Evolutionary conservation across 92 coral and sea anemone genomes (phyloP), one percentile per base, ranked within the genome.

Genomic region (Porites lobata): DNA sequence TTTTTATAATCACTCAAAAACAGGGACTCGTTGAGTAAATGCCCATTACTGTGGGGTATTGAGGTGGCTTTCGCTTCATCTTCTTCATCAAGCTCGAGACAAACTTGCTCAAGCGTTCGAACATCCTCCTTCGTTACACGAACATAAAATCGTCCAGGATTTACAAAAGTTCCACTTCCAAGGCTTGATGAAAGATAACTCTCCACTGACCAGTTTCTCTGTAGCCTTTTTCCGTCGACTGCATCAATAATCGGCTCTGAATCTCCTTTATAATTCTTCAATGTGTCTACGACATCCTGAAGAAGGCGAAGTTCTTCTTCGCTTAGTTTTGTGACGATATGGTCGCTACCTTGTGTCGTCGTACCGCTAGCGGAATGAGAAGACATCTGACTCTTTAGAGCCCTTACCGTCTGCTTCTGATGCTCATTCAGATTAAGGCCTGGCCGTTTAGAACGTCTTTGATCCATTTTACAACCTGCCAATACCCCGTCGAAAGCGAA

Each of bases 111-210:
- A 12, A 91, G 57, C 65, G 86, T 54, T 57, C 43, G 52, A 17
- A 86, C 92, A 7, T 92, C 77, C 24, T 93, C 89, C 75, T 90
- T 86, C 29, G 85, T 68, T 5, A 90, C 65, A n/a, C 79, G 85
- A 74, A 95, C 96, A 62, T 86, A 86, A 73, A 95, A 83, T 21
- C 98, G 85, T 2, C 92, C 94, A 18, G 98, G 98, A 69, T 68
- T 91, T 18, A 95, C 88, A 24, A 68, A 93, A 11, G 51, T 69
- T 56, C 65, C 80, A 73, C 73, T 67, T 74, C 54, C 80, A 62
- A 26, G 87, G 47, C 64, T 75, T 1, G 80, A 15, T 11, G 87
- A 64, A 51, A 50, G 64, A 52, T 73, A 63, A 51, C 87, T 84
- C 22, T 84, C 81, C 24, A 61, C 80, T 50, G 87, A 84, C 87